These are phyloP conservation scores for Plagodis dolabraria DNA, from an alignment of 2,888 invertebrate species.

Conservation along the genomic window DNA sequence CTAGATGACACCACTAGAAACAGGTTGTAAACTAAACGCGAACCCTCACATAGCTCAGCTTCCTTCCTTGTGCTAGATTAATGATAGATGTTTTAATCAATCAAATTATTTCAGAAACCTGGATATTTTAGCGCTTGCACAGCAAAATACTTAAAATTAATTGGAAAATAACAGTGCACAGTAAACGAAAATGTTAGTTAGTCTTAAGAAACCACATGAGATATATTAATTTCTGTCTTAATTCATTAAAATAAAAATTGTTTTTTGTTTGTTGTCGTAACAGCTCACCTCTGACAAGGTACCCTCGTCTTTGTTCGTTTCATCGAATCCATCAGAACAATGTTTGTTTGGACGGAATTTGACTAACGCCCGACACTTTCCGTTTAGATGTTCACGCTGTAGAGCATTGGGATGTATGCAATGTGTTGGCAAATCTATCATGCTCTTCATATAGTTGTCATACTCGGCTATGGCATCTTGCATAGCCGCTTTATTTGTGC, in stretches of 20 bases:
- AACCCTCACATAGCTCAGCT: too few relatives aligned
- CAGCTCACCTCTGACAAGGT: not conserved
- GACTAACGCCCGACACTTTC: slow-evolving; percentile 94
- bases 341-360: slow-evolving; percentile 81
- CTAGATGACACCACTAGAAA: too few relatives aligned
- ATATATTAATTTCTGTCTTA: not conserved
- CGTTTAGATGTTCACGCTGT: not conserved
- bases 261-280: not conserved
- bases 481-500: slow-evolving; percentile 3
- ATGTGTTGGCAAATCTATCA: not conserved
- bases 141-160: too few relatives aligned
- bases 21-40: too few relatives aligned
- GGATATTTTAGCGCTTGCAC: too few relatives aligned
- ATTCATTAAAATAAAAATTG: not conserved
- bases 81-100: too few relatives aligned
- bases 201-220: not conserved
- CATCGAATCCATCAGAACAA: slow-evolving; percentile 84
- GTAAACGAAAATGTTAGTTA: too few relatives aligned
- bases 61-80: too few relatives aligned
- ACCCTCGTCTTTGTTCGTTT: slow-evolving; percentile 54
- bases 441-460: not conserved
- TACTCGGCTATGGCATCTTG: not conserved
- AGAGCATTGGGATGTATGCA: slow-evolving; percentile 3
- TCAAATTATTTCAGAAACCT: too few relatives aligned
- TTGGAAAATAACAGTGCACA: too few relatives aligned